phyloP scores from a whole-genome alignment of 1,140 invertebrate genomes.

The Drosophila pseudoananassae region DNA sequence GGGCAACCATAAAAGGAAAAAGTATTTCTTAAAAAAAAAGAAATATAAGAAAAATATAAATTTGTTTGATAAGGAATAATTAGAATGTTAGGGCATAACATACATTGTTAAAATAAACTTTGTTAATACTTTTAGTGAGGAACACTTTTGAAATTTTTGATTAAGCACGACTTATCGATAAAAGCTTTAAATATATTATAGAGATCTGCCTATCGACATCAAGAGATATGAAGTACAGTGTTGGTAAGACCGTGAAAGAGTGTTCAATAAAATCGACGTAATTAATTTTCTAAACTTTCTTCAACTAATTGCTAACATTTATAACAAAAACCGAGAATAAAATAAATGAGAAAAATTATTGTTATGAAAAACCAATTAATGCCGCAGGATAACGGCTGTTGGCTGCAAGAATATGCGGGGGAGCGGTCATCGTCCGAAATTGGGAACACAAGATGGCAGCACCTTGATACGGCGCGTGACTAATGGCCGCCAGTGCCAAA shows the following conservation, averaged over 20 bases:
- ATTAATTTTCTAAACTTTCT: too few species aligned
- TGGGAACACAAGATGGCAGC: conserved; percentile 64
- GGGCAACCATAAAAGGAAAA: not conserved
- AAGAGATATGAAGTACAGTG: too few species aligned
- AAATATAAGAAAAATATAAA: not conserved
- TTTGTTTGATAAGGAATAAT: too few species aligned
- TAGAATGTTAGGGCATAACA: too few species aligned
- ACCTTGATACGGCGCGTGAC: conserved; percentile 74
- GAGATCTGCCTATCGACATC: too few species aligned
- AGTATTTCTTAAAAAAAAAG: not conserved
- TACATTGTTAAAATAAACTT: too few species aligned
- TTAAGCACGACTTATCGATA: too few species aligned
- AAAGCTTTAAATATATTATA: too few species aligned
- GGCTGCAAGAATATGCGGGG: conserved; percentile 14
- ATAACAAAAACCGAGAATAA: conserved; percentile 1
- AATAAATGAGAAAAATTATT: conserved; percentile 52
- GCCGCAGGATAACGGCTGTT: conserved; percentile 2
- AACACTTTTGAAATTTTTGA: too few species aligned
- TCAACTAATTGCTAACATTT: conserved; percentile 8
- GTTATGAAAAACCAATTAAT: conserved; percentile 68
- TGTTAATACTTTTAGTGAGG: too few species aligned
- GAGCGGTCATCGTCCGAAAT: conserved; percentile 60
- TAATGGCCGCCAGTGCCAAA: conserved; percentile 48
- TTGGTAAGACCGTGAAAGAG: too few species aligned
- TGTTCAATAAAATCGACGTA: too few species aligned